phyloP scores from a whole-genome alignment of 2,797 vertebrate species.

The Peromyscus eremicus region DNA sequence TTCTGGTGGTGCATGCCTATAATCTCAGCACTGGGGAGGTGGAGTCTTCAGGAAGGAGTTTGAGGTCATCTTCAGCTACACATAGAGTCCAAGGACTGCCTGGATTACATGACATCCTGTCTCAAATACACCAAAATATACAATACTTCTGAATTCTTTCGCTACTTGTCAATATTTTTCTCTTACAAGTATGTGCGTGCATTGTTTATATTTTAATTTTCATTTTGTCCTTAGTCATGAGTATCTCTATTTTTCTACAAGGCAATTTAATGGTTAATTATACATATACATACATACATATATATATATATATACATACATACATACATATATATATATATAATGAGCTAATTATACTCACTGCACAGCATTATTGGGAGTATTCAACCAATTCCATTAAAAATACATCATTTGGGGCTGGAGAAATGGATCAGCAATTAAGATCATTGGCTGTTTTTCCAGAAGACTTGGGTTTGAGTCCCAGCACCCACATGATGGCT shows the following conservation, averaged over 20 bases:
- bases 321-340: neutral
- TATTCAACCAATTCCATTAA: neutral
- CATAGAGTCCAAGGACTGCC: neutral
- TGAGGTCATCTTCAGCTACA: neutral
- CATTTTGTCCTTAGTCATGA: neutral
- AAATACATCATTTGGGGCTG: neutral
- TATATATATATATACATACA: neutral
- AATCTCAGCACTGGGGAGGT: neutral
- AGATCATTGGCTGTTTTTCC: neutral
- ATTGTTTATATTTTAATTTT: neutral
- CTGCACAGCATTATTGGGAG: neutral
- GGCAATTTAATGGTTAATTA: neutral
- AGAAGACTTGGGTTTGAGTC: neutral
- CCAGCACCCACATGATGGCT: neutral
- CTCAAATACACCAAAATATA: neutral
- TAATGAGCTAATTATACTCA: neutral
- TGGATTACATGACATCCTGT: neutral
- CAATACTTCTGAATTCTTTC: slow-evolving; percentile 18
- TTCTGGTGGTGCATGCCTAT: neutral
- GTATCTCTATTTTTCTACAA: neutral
- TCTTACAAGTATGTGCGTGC: neutral
- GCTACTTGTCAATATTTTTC: neutral
- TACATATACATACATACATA: too few relatives aligned
- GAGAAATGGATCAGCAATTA: neutral
- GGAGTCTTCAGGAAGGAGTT: neutral